Conservation (phyloP, 2,797 vertebrate genomes). For the Aphelocoma californica region DNA sequence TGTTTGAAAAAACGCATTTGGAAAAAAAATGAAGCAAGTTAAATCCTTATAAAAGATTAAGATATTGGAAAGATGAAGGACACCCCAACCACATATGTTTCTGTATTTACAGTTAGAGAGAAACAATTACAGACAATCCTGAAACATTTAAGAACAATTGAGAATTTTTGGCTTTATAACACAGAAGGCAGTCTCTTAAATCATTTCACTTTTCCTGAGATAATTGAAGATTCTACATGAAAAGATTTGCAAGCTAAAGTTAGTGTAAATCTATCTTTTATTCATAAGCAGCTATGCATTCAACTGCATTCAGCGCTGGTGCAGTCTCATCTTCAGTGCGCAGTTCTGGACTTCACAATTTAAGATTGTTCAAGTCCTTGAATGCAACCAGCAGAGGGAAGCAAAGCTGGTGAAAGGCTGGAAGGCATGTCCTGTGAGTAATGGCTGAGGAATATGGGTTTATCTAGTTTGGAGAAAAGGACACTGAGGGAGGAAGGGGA, state of each 20-base stretch:
- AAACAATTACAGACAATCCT: neutral
- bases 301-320: neutral
- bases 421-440: too few species aligned
- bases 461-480: neutral
- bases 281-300: neutral
- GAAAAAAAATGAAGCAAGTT: neutral
- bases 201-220: neutral
- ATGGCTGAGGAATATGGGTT: neutral
- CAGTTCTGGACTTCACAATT: neutral
- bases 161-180: neutral
- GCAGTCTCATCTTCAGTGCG: neutral
- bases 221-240: neutral
- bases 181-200: neutral
- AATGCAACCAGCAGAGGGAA: neutral
- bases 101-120: neutral
- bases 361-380: neutral
- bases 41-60: neutral
- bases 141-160: neutral
- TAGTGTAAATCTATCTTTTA: neutral
- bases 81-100: fast-evolving
- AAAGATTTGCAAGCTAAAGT: neutral
- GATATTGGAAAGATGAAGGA: neutral
- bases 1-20: neutral
- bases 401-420: neutral
- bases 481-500: neutral